A percentile compares a stretch with the other conserved stretches of the same genome.
These are phyloP conservation scores for Apamea monoglypha DNA, from an alignment of 2,888 invertebrate species.

Conservation along the genomic window DNA sequence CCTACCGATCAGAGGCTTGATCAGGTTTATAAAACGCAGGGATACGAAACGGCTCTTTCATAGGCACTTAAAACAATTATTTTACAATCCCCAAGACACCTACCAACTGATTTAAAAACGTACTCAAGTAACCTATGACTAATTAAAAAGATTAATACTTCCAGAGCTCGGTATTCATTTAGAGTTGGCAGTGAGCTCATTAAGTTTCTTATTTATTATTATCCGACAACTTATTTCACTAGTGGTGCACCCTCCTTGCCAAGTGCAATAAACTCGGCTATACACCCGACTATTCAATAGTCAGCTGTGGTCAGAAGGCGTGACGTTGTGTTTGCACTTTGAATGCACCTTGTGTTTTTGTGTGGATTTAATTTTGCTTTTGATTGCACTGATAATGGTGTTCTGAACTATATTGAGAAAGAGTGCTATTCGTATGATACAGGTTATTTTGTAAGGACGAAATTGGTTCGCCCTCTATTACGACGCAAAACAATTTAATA, in stretches of 20 bases:
- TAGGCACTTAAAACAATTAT: neutral
- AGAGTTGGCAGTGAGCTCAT: slow-evolving; percentile 44
- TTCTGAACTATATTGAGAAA: neutral
- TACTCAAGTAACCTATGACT: slow-evolving; percentile 14
- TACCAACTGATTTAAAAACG: slow-evolving; percentile 23
- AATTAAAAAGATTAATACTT: slow-evolving; percentile 54
- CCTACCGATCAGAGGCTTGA: neutral
- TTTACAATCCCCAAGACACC: neutral
- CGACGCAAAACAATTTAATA: neutral
- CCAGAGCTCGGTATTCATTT: slow-evolving; percentile 41
- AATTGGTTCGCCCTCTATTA: neutral
- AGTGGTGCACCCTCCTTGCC: slow-evolving; percentile 49
- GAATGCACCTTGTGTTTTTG: slow-evolving; percentile 49
- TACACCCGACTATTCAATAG: slow-evolving; percentile 24
- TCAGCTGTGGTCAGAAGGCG: slow-evolving; percentile 54
- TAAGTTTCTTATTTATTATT: slow-evolving; percentile 53
- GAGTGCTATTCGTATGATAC: neutral
- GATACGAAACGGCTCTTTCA: neutral
- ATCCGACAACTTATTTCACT: slow-evolving; percentile 56
- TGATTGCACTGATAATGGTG: neutral
- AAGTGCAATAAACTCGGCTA: slow-evolving; percentile 64
- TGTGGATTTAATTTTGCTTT: slow-evolving; percentile 30
- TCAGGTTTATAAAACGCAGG: neutral
- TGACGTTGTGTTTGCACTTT: slow-evolving; percentile 56
- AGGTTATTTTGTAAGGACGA: neutral